Base-by-base conservation (phyloP, 2,113 vertebrate genomes). In the Actinemys pallida region DNA sequence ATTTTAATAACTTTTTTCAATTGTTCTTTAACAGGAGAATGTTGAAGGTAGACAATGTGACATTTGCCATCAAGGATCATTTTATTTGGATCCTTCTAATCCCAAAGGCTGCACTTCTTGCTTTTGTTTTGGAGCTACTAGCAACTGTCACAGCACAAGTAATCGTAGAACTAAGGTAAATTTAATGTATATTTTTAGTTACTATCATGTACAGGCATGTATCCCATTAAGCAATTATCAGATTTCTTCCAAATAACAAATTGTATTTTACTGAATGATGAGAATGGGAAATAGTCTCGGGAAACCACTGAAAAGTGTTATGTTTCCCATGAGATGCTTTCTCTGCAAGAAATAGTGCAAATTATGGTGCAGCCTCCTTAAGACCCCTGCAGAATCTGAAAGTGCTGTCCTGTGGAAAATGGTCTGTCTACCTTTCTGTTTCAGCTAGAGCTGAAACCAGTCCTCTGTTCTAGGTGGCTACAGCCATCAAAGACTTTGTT, bases 61-160 rank as follows among this genome's bases (percentile, higher is more conserved):
- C 72, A 47, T 91, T 89, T 99, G 99, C 97, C 98, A 85, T 86
- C 96, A 97, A 78, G 99, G 99, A 81, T 98, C 98, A 5, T 99
- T 99, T 98, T 97, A 98, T 96, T 98, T 99, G 92, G 98, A 99
- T 92, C 95, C 98, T 50, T 98, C 97, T 57, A 99, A 99, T 96
- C 98, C 98, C 92, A 97, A 90, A 3, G 99, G 99, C 57, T 99
- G 99, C 89, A 99, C 98, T 39, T 96, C 94, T 86, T 99, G 99
- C 98, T 99, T 99, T 98, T 99, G 99, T 95, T 99, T 99, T 49
- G 99, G 99, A 84, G 98, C 97, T 76, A 99, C 98, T 57, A 97
- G 96, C 89, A 94, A 57, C 92, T 99, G 99, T 97, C 98, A 72
- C 80, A 99, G 99, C 93, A 99, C 99, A 12, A 95, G 97, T 83